These are phyloP conservation scores for Pterocles orientalis DNA, from an alignment of 2,113 vertebrate species.

Conservation along the genomic window DNA sequence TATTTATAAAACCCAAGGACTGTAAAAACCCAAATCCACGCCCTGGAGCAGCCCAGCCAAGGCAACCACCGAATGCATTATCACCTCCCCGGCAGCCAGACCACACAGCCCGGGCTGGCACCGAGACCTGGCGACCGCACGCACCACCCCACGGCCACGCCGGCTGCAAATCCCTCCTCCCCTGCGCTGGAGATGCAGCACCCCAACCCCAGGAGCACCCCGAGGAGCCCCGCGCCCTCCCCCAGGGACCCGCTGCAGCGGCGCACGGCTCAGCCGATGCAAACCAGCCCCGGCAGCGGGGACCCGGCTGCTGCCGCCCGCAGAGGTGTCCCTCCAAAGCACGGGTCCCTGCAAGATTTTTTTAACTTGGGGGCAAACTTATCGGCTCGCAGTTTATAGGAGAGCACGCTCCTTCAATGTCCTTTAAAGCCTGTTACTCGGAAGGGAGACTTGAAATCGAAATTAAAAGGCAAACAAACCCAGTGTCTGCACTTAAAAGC, in stretches of 20 bases:
- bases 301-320: accelerated
- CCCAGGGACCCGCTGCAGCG: neutral
- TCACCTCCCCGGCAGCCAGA: neutral
- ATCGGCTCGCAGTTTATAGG: accelerated
- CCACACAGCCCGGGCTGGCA: neutral
- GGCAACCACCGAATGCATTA: neutral
- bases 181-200: neutral
- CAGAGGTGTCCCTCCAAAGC: neutral
- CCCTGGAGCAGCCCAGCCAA: neutral
- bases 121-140: neutral
- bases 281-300: neutral
- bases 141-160: no score
- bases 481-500: conserved; percentile 57
- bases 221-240: accelerated
- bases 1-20: neutral
- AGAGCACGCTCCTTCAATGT: neutral
- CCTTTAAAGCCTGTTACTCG: neutral
- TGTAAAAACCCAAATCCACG: neutral
- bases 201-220: neutral
- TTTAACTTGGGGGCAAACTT: accelerated
- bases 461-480: conserved; percentile 34
- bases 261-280: accelerated
- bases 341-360: neutral
- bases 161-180: accelerated
- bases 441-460: neutral